Conservation (phyloP, 2,888 invertebrate species). For the Argyra leucocephala region DNA sequence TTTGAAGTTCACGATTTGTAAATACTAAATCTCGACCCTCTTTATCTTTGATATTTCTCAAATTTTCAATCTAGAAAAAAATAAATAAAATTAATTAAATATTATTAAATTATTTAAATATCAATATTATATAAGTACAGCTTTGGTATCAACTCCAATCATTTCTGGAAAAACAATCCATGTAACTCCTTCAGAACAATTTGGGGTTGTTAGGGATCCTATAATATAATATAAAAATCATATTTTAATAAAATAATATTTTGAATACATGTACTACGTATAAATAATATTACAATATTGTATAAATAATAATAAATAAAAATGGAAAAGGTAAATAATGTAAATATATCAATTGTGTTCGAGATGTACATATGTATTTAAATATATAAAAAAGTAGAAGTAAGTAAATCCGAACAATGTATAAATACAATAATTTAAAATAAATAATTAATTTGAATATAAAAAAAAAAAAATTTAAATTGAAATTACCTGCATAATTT, state of each 20-base stretch:
- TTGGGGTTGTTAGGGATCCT: slow-evolving; percentile 67
- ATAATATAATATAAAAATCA: slow-evolving; percentile 2
- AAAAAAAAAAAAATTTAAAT: background rate
- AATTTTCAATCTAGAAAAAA: background rate
- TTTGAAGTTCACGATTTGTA: background rate
- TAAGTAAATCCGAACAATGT: no score
- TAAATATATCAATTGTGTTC: no score
- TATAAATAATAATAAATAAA: no score
- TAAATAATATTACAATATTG: no score
- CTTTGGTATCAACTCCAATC: background rate
- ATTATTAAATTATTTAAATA: background rate
- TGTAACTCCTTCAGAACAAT: slow-evolving; percentile 58
- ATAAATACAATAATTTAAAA: no score
- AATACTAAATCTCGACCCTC: background rate
- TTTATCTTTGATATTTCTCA: background rate
- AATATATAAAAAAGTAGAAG: no score
- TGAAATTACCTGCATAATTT: background rate
- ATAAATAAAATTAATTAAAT: background rate
- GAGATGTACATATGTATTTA: background rate
- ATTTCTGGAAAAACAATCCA: slow-evolving; percentile 53
- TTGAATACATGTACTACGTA: no score
- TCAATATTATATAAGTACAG: background rate
- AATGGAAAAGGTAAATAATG: no score
- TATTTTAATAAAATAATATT: background rate
- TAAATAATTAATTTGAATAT: background rate